A percentile compares a stretch with the other conserved stretches of the same genome.
Conservation (phyloP, 1,140 invertebrate genomes). For the Rhizoglyphus robini region DNA sequence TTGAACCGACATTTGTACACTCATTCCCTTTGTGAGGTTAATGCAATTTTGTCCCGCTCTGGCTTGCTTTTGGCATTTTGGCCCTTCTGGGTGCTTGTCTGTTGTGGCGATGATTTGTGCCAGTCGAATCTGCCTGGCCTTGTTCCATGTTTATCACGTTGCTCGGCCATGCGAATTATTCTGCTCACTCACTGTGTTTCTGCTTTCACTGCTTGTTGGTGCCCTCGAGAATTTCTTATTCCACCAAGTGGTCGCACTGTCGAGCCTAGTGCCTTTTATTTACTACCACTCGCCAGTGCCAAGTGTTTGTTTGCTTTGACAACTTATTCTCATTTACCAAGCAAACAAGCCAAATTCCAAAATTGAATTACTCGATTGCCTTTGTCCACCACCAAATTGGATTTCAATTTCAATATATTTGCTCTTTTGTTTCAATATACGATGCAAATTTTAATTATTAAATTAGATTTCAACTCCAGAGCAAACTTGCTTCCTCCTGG, state of each 20-base stretch:
- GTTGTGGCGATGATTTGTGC: constrained; percentile 4
- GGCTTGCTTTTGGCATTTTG: constrained; percentile 11
- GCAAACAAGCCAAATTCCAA: background rate
- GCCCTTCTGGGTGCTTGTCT: background rate
- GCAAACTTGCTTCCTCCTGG: too few relatives aligned
- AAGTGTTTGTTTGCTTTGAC: background rate
- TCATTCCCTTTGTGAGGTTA: constrained; percentile 9
- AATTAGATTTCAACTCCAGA: too few relatives aligned
- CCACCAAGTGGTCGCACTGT: background rate
- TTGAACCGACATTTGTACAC: constrained; percentile 13
- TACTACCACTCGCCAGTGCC: background rate
- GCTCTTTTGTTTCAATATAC: too few relatives aligned
- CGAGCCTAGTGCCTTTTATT: background rate
- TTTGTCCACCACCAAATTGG: constrained; percentile 1
- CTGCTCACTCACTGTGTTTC: background rate
- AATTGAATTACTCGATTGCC: constrained; percentile 6
- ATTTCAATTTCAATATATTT: background rate
- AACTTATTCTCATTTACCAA: background rate
- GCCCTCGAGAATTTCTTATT: constrained; percentile 15
- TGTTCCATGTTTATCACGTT: constrained; percentile 8
- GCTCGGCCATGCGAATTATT: constrained; percentile 9
- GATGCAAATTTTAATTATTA: too few relatives aligned
- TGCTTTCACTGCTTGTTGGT: too few relatives aligned
- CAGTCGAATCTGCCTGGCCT: background rate
- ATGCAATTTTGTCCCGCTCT: constrained; percentile 5